Evolutionary conservation across 2,113 vertebrate species (phyloP).

Genomic region (Eolophus roseicapilla): DNA sequence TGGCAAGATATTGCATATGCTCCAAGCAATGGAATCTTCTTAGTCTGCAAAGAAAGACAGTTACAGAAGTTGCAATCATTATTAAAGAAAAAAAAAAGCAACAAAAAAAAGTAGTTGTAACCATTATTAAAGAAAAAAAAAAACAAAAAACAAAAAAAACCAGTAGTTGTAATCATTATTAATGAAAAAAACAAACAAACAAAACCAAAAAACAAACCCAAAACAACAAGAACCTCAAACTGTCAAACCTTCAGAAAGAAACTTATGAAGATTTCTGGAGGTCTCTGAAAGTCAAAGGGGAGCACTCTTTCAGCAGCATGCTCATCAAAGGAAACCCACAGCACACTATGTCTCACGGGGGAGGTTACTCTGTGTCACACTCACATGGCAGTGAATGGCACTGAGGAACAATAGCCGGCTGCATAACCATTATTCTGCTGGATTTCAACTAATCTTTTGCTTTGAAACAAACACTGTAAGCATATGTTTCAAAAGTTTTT

Average conservation of each 20-base stretch:
- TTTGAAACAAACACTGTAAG: neutral
- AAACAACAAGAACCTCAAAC: neutral
- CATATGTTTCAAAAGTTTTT: neutral
- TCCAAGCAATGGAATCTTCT: neutral
- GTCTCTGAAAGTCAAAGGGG: neutral
- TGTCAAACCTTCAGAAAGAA: neutral
- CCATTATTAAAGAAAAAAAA: neutral
- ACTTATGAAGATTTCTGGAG: neutral
- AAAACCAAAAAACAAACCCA: neutral
- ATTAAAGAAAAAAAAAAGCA: neutral
- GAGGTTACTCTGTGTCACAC: fast-evolving
- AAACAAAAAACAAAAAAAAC: no score
- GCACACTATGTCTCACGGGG: fast-evolving
- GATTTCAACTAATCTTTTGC: neutral
- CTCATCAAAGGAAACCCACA: neutral
- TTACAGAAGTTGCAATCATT: neutral
- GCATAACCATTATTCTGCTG: neutral
- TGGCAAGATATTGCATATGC: conserved; percentile 11
- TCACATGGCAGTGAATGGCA: fast-evolving
- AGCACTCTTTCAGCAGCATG: fast-evolving
- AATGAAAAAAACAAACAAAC: neutral
- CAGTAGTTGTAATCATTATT: no score
- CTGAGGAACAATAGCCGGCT: fast-evolving
- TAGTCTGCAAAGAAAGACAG: conserved; percentile 22
- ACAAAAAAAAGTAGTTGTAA: neutral